These are phyloP conservation scores for Drosophila sproati DNA, from an alignment of 1,140 invertebrate species.

Conservation along the genomic window DNA sequence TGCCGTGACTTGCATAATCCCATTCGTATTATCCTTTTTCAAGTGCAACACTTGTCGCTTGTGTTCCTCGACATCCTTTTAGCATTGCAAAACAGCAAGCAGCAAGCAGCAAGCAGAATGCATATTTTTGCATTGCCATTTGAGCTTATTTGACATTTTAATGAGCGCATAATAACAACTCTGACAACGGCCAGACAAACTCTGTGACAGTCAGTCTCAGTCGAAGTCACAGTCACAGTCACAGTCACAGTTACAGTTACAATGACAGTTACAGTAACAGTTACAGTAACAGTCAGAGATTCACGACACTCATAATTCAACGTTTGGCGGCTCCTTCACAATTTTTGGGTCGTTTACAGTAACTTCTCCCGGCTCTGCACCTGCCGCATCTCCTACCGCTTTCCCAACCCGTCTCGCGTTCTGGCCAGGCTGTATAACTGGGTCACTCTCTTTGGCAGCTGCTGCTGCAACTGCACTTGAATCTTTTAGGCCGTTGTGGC, in stretches of 20 bases:
- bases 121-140: slow-evolving; percentile 61
- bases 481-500: slow-evolving; percentile 78
- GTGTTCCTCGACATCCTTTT: slow-evolving; percentile 15
- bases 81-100: not conserved
- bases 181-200: slow-evolving; percentile 6
- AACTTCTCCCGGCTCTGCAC: slow-evolving; percentile 1
- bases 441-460: slow-evolving; percentile 76
- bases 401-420: not conserved
- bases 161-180: slow-evolving; percentile 75
- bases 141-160: slow-evolving; percentile 83
- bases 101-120: slow-evolving; percentile 38
- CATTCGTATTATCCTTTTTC: slow-evolving; percentile 44
- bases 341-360: not conserved
- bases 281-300: slow-evolving; percentile 41
- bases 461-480: slow-evolving; percentile 65
- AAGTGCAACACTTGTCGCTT: slow-evolving; percentile 53
- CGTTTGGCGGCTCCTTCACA: slow-evolving; percentile 22
- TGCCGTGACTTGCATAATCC: slow-evolving; percentile 33
- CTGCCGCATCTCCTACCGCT: not conserved
- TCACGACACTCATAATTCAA: slow-evolving; percentile 31
- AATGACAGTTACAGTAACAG: slow-evolving; percentile 22
- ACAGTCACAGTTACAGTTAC: slow-evolving; percentile 35
- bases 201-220: slow-evolving; percentile 18
- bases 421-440: slow-evolving; percentile 56
- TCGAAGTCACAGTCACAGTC: slow-evolving; percentile 19